Evolutionary conservation across 2,113 vertebrate species (phyloP).

Genomic region (Ardeotis arabs): DNA sequence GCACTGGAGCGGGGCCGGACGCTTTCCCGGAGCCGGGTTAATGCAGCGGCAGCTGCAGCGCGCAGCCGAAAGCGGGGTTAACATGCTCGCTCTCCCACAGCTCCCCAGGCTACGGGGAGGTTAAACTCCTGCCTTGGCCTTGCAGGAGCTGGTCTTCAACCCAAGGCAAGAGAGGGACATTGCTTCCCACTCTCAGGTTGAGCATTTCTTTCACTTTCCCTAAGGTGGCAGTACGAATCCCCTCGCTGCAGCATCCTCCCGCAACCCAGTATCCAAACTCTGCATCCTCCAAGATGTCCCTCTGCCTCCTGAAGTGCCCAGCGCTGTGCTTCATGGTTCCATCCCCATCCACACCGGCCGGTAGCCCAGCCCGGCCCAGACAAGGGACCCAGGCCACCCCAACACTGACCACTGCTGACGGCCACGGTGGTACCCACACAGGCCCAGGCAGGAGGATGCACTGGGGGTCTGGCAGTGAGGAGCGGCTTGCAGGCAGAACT

Average conservation of each 20-base stretch:
- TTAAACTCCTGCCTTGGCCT: constrained; percentile 8
- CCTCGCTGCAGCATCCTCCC: background rate
- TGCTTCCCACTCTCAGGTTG: background rate
- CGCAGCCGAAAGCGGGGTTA: background rate
- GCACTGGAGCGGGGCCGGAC: background rate
- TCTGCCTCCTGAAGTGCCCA: background rate
- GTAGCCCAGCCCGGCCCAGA: background rate
- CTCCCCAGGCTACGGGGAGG: background rate
- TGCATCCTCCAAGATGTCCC: background rate
- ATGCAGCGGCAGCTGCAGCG: background rate
- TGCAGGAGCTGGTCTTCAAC: background rate
- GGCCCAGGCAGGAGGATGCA: background rate
- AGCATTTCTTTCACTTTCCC: constrained; percentile 47
- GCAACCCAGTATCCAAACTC: background rate
- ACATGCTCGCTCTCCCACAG: background rate
- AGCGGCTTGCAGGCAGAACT: background rate
- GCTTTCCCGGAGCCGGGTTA: background rate
- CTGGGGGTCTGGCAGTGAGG: background rate
- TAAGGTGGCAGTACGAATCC: constrained; percentile 42
- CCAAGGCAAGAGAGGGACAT: background rate
- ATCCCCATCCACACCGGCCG: rapidly evolving
- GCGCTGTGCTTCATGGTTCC: background rate
- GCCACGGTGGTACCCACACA: rapidly evolving
- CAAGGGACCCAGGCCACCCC: background rate
- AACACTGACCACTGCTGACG: rapidly evolving